Evolutionary conservation across 2,888 invertebrate species (phyloP), one percentile per base, ranked within the genome.

Genomic region (Tetragonisca angustula): DNA sequence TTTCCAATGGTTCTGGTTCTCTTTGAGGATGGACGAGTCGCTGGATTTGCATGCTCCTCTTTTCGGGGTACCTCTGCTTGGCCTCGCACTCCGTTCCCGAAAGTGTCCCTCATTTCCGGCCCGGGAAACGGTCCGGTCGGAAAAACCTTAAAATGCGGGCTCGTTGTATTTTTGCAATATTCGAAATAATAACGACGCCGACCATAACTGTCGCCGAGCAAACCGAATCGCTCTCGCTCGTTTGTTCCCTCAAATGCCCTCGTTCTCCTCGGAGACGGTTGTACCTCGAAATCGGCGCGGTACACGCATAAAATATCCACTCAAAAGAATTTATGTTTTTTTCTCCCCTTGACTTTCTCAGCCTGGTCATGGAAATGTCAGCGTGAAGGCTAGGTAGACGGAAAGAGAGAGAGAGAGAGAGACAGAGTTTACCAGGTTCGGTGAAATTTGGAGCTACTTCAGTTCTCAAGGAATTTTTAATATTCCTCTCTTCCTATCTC

Each of bases 121-220:
- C 32, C 36, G 36, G 17, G 0, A 9, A 19, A 27, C 9, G 3
- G 9, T 6, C 1, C 43, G 43, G 9, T 24, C 19, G 61, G 61
- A 90, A 92, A 92, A 92, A 91, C 87, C 91, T 89, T 90, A 90
- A 92, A 92, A 91, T 91, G 87, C 89, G 89, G 91, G 84, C 88
- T 81, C 62, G 43, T 83, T 83, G 89, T 91, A 92, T 92, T 93
- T 92, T 91, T 90, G 88, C 90, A 88, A 90, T 89, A 92, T 92
- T 91, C 90, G 91, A 90, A 92, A 93, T 91, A 92, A 92, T 91
- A 92, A 92, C 90, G 84, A 89, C 87, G 61, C 78, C 50, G 87
- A 90, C 90, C 92, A n/a, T 91, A 92, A 92, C 88, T 90, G 90
- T 91, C 70, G 9, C 43, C 43, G 43, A 43, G 9, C 1, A 43